Conservation (phyloP, 2,888 invertebrate species). For the Lutraria lutraria region DNA sequence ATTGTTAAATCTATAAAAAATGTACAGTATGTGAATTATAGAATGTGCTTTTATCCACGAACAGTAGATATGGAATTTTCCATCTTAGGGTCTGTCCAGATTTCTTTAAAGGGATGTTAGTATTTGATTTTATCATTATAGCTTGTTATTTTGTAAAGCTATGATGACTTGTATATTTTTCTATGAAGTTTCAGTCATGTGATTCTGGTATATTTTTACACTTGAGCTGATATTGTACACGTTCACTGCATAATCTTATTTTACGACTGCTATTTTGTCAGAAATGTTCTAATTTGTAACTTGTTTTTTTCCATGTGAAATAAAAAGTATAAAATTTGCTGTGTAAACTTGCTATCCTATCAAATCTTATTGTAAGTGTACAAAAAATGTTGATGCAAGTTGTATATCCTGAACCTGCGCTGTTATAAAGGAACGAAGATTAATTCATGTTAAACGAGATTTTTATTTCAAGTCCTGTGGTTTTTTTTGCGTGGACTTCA, state of each 20-base stretch:
- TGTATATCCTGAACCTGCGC: too few species aligned
- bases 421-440: too few species aligned
- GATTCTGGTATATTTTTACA: not conserved
- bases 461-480: too few species aligned
- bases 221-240: not conserved
- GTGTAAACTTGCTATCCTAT: too few species aligned
- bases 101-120: not conserved
- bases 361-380: too few species aligned
- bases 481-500: too few species aligned
- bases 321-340: too few species aligned
- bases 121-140: not conserved
- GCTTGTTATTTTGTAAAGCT: not conserved
- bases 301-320: not conserved
- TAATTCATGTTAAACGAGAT: too few species aligned
- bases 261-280: not conserved
- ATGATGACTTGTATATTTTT: conserved; percentile 7
- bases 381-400: too few species aligned
- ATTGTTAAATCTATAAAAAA: not conserved
- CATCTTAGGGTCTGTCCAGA: not conserved
- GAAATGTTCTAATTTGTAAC: not conserved
- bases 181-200: not conserved
- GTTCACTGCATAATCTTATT: conserved; percentile 12
- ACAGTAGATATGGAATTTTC: not conserved
- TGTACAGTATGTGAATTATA: not conserved
- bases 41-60: not conserved